Base-by-base conservation (phyloP, 2,888 invertebrate genomes). In the Dryadula phaetusa region DNA sequence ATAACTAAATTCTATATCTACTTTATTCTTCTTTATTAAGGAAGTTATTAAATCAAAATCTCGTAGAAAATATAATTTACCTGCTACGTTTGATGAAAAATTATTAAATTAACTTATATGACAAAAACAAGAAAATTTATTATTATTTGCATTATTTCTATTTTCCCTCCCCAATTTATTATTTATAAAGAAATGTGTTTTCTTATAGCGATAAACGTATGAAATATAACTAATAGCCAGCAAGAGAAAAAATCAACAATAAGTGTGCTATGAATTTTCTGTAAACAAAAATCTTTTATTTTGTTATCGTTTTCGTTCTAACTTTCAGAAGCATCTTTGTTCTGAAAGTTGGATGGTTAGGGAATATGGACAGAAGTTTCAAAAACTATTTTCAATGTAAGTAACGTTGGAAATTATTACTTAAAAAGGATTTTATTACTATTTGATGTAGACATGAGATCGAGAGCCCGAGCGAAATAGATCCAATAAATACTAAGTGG, bases 341-440 rank as follows among this genome's bases (percentile, higher is more conserved):
- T 53, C 42, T 44, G 22, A 42, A 69, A 69, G 25, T 69, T 58
- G 18, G 58, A 49, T 58, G 40, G 56, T 64, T 64, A 64, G 42
- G 62, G 68, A 65, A 62, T 64, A 65, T 52, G 64, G 28, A 54
- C 40, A 46, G 20, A 69, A 62, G 56, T 65, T 65, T 62, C 6
- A 46, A n/a, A n/a, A 44, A 62, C 56, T 69, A 52, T 65, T 61
- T 64, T 61, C 60, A 66, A 62, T 40, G 54, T 56, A 40, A 58
- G 49, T 52, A 53, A 44, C 46, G 22, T 37, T 62, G 54, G 49
- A 47, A 62, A 62, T 56, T 53, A 53, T 44, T 61, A 54, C 46
- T 66, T 54, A 28, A 62, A 66, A 61, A 47, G 18, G 40, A 54
- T 66, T 66, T 66, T 54, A 66, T 66, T 54, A 54, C 54, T 53